phyloP scores from a whole-genome alignment of 2,797 vertebrate genomes.

The Euthynnus affinis region DNA sequence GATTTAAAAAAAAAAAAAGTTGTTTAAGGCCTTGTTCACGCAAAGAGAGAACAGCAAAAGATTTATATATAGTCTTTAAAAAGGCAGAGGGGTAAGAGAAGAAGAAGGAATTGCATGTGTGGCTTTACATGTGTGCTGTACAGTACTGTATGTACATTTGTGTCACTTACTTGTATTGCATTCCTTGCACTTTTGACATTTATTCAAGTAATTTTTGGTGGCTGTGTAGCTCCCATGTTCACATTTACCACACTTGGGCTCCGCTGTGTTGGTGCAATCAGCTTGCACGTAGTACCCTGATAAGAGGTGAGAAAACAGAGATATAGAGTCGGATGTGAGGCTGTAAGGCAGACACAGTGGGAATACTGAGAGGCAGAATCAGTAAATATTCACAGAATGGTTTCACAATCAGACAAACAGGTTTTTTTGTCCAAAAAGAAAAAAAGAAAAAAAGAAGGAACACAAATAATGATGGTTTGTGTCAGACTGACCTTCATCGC shows the following conservation, averaged over 20 bases:
- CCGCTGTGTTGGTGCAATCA: slow-evolving; percentile 8
- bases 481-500: slow-evolving; percentile 72
- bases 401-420: not conserved
- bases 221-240: not conserved
- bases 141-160: not conserved
- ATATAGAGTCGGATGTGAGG: not conserved
- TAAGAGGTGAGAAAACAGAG: slow-evolving; percentile 15
- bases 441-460: not conserved
- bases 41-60: not conserved
- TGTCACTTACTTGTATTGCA: slow-evolving; percentile 69
- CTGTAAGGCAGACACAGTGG: not conserved
- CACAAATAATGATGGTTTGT: not conserved
- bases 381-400: not conserved
- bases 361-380: not conserved
- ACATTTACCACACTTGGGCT: slow-evolving; percentile 53
- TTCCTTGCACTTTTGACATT: slow-evolving; percentile 13
- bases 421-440: not conserved
- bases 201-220: not conserved
- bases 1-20: not conserved
- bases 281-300: slow-evolving; percentile 55
- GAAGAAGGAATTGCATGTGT: slow-evolving; percentile 8
- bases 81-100: not conserved
- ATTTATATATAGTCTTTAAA: not conserved
- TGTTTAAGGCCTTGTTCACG: not conserved
- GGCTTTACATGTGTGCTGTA: not conserved